Evolutionary conservation across 23 tunicate species (phyloP).

Genomic region (Corella eumyota): DNA sequence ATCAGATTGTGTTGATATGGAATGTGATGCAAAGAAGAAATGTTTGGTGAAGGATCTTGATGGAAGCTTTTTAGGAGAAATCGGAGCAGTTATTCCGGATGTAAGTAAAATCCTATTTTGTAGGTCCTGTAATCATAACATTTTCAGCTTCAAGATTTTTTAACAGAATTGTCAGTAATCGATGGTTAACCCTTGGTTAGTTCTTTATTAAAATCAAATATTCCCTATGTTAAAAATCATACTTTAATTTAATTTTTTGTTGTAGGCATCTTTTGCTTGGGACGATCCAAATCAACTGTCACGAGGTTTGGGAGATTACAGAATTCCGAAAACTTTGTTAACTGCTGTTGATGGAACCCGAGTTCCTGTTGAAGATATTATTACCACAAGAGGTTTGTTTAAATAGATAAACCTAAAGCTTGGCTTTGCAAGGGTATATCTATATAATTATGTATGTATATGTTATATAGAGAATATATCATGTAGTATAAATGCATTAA

Average conservation of each 20-base stretch:
- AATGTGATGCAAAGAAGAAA: constrained; percentile 77
- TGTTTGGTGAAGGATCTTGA: constrained; percentile 62
- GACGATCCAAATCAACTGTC: constrained; percentile 15
- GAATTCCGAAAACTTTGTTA: constrained; percentile 73
- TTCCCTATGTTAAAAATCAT: no score
- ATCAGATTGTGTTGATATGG: constrained; percentile 96
- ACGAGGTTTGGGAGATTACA: constrained; percentile 91
- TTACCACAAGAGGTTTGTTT: constrained; percentile 59
- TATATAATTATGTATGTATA: no score
- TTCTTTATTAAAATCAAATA: no score
- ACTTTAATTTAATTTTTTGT: no score
- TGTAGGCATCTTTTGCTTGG: constrained; percentile 94
- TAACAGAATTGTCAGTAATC: no score
- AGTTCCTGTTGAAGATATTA: constrained; percentile 28
- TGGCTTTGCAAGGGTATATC: no score
- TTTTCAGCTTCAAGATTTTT: no score
- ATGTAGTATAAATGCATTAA: not conserved
- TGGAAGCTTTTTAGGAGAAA: constrained; percentile 24
- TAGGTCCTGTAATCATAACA: no score
- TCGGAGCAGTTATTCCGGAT: constrained; percentile 51
- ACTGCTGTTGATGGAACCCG: constrained; percentile 45
- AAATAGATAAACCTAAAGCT: no score
- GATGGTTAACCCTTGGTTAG: no score
- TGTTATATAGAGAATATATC: no score
- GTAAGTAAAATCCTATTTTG: no score